phyloP scores from a whole-genome alignment of 2,113 vertebrate genomes.

The Triplophysa siluroides region DNA sequence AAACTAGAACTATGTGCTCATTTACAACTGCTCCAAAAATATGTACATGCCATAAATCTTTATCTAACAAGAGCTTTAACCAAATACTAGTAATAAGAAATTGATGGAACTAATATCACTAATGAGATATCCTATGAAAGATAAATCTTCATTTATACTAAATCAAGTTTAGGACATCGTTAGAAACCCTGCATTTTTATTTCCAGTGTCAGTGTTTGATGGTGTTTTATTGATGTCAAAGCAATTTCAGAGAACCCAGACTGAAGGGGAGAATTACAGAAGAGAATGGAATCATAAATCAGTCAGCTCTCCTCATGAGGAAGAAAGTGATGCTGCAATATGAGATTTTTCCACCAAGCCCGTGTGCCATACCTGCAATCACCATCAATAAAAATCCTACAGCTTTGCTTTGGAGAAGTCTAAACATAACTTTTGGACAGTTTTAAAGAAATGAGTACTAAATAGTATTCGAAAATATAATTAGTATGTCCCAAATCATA shows the following conservation, averaged over 20 bases:
- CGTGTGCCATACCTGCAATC: not conserved
- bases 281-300: constrained; percentile 27
- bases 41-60: too few species aligned
- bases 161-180: not conserved
- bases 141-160: not conserved
- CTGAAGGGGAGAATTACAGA: not conserved
- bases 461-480: too few species aligned
- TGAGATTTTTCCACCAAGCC: constrained; percentile 4
- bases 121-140: not conserved
- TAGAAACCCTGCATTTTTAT: not conserved
- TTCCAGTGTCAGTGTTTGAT: constrained; percentile 1
- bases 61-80: too few species aligned
- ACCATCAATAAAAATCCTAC: constrained; percentile 15
- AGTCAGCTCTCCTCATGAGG: not conserved
- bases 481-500: too few species aligned
- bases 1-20: too few species aligned
- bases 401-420: not conserved
- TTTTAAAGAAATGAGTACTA: not conserved
- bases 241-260: constrained; percentile 11
- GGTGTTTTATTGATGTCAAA: constrained; percentile 24
- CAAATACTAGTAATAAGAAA: not conserved
- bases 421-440: not conserved
- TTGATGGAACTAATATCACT: not conserved
- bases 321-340: constrained; percentile 18
- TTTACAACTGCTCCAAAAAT: too few species aligned